Percentiles rank a stretch among this genome's conserved stretches.
phyloP scores from a whole-genome alignment of 1,140 invertebrate genomes.

The Eurosta solidaginis region DNA sequence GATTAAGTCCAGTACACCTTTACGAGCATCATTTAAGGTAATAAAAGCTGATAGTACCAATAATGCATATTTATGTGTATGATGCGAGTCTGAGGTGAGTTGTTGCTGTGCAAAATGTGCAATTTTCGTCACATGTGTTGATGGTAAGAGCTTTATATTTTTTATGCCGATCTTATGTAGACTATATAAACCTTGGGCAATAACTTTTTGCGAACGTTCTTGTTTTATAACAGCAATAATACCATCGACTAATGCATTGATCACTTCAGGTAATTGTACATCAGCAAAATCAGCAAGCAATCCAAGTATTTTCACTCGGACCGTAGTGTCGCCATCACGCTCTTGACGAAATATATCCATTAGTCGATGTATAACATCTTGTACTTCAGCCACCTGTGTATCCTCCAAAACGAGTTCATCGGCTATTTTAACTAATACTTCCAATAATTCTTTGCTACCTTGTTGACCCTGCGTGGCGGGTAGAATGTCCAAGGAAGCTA shows the following conservation, averaged over 20 bases:
- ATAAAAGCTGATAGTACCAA: constrained; percentile 70
- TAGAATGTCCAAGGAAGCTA: not conserved
- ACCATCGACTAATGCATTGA: constrained; percentile 65
- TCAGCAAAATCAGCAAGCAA: constrained; percentile 48
- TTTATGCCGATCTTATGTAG: constrained; percentile 50
- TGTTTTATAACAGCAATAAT: constrained; percentile 74
- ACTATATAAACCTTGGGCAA: constrained; percentile 53
- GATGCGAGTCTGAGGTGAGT: constrained; percentile 73
- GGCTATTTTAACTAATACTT: constrained; percentile 52
- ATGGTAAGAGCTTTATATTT: constrained; percentile 42
- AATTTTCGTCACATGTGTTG: constrained; percentile 51
- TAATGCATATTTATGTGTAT: constrained; percentile 79
- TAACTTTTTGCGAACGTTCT: constrained; percentile 82
- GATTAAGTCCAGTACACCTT: constrained; percentile 69
- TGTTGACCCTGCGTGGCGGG: not conserved
- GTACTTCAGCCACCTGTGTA: constrained; percentile 43
- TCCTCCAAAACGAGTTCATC: constrained; percentile 50
- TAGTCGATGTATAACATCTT: constrained; percentile 45
- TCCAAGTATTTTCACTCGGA: constrained; percentile 50
- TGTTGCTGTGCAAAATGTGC: constrained; percentile 66
- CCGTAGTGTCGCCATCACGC: constrained; percentile 47
- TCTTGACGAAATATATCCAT: constrained; percentile 54
- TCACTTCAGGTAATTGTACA: constrained; percentile 43
- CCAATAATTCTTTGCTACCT: constrained; percentile 45
- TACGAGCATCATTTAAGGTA: constrained; percentile 63